These are phyloP conservation scores for Anthrax anthrax DNA, from an alignment of 2,888 invertebrate species.

Conservation along the genomic window DNA sequence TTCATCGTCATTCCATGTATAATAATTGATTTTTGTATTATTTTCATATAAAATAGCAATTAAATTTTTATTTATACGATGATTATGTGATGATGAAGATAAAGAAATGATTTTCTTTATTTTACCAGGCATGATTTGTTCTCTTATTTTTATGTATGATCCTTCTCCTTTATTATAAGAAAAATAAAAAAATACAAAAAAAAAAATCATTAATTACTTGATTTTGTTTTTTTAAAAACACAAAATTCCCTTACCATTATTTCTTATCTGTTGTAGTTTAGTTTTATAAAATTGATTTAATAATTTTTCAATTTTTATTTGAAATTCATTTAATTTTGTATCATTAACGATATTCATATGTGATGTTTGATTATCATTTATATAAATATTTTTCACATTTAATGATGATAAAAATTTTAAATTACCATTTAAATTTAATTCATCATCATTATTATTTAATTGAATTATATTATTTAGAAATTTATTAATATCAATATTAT, in stretches of 20 bases:
- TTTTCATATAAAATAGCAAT: constrained; percentile 17
- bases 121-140: constrained; percentile 18
- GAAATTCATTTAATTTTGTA: no score
- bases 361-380: constrained; percentile 8
- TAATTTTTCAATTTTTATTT: no score
- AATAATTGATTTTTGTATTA: constrained; percentile 13
- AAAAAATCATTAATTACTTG: no score
- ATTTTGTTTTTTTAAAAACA: no score
- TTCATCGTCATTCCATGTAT: constrained; percentile 18
- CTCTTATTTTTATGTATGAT: no score
- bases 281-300: background rate
- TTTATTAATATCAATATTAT: constrained; percentile 24
- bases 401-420: constrained; percentile 22
- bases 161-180: no score
- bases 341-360: background rate
- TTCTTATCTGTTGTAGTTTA: no score
- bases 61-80: constrained; percentile 14
- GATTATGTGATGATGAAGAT: constrained; percentile 5
- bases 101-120: constrained; percentile 16
- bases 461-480: constrained; percentile 24
- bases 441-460: background rate
- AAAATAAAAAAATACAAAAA: no score
- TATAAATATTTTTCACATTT: constrained; percentile 18
- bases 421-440: constrained; percentile 12
- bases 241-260: no score